These are phyloP conservation scores for Enteromius fasciolatus DNA, from an alignment of 2,797 vertebrate species.

Conservation along the genomic window DNA sequence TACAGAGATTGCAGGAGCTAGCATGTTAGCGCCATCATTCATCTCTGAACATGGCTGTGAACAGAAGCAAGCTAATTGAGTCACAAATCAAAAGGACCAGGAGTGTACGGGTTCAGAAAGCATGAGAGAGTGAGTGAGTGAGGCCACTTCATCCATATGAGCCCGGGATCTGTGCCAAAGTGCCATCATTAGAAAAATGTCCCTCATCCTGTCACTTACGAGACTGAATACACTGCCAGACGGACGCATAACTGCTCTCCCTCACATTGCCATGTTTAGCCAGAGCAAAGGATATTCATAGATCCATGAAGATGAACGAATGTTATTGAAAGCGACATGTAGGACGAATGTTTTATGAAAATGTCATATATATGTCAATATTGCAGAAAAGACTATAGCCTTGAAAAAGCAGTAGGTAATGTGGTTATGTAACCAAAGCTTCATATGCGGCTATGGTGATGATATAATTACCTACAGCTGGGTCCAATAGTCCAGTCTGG, in stretches of 20 bases:
- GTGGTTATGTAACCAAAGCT: not conserved
- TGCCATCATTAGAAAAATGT: slow-evolving; percentile 70
- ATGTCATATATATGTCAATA: not conserved
- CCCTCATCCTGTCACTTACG: slow-evolving; percentile 59
- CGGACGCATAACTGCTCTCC: slow-evolving; percentile 57
- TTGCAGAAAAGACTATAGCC: not conserved
- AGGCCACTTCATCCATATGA: slow-evolving; percentile 41
- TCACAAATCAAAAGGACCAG: slow-evolving; percentile 55
- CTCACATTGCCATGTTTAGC: not conserved
- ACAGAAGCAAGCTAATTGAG: slow-evolving; percentile 53
- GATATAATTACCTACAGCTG: not conserved
- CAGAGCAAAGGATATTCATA: slow-evolving; percentile 6
- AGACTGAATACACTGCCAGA: slow-evolving; percentile 60
- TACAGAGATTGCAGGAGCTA: slow-evolving; percentile 59
- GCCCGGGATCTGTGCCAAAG: slow-evolving; percentile 58
- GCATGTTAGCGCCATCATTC: slow-evolving; percentile 64
- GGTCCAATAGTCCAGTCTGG: not conserved
- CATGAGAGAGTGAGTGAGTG: slow-evolving; percentile 35
- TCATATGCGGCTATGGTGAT: not conserved
- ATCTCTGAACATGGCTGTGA: slow-evolving; percentile 58
- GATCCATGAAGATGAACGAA: slow-evolving; percentile 4
- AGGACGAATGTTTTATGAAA: not conserved
- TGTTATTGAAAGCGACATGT: not conserved
- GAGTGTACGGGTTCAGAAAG: slow-evolving; percentile 28
- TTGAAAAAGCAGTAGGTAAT: slow-evolving; percentile 16